These are phyloP conservation scores for Corythucha ciliata DNA, from an alignment of 2,888 invertebrate genomes.

Conservation along the genomic window DNA sequence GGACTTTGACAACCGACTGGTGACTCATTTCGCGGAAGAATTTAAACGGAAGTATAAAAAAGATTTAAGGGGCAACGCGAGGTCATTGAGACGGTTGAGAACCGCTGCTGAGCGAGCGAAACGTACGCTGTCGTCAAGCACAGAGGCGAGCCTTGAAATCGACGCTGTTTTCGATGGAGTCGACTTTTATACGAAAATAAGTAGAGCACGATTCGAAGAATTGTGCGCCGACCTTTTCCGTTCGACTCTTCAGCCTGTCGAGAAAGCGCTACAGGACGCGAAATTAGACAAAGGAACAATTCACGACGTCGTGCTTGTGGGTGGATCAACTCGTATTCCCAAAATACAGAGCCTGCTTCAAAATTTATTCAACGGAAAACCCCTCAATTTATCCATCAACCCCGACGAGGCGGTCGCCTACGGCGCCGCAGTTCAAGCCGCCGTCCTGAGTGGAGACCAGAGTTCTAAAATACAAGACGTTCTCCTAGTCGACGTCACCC, in stretches of 20 bases:
- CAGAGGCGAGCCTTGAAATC: slow-evolving; percentile 47
- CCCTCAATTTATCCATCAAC: slow-evolving; percentile 64
- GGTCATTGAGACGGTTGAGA: slow-evolving; percentile 44
- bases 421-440: slow-evolving; percentile 70
- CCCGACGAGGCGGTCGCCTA: slow-evolving; percentile 78
- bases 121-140: slow-evolving; percentile 46
- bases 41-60: slow-evolving; percentile 47
- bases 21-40: slow-evolving; percentile 50
- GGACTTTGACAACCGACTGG: slow-evolving; percentile 49
- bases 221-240: slow-evolving; percentile 61
- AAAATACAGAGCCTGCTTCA: slow-evolving; percentile 50
- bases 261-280: slow-evolving; percentile 43
- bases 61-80: slow-evolving; percentile 44
- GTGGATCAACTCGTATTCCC: slow-evolving; percentile 43
- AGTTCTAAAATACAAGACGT: slow-evolving; percentile 61
- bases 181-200: slow-evolving; percentile 56
- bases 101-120: slow-evolving; percentile 49
- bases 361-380: slow-evolving; percentile 53
- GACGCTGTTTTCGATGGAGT: slow-evolving; percentile 46
- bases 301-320: slow-evolving; percentile 45
- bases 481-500: slow-evolving; percentile 57
- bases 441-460: slow-evolving; percentile 54
- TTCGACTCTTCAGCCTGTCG: slow-evolving; percentile 50
- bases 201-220: slow-evolving; percentile 69
- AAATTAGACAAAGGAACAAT: slow-evolving; percentile 43